These are phyloP conservation scores for Lamprologus callipterus DNA, from an alignment of 2,113 vertebrate genomes.

Conservation along the genomic window DNA sequence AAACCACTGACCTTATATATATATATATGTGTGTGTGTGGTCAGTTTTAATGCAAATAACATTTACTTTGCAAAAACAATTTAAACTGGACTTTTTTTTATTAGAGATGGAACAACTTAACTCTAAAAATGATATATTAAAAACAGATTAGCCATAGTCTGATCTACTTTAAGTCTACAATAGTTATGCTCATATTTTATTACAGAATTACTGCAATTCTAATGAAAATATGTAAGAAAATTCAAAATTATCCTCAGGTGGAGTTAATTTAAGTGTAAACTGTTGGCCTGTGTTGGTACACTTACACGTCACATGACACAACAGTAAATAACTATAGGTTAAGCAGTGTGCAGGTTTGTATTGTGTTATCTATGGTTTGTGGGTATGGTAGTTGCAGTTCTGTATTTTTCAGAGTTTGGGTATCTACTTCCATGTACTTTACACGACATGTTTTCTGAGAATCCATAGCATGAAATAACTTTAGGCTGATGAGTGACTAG, in stretches of 20 bases:
- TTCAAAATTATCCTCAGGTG: background rate
- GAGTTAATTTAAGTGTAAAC: background rate
- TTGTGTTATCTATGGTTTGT: background rate
- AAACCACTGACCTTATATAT: background rate
- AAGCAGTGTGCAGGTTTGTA: background rate
- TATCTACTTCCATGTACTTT: background rate
- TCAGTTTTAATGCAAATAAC: background rate
- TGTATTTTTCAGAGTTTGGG: background rate
- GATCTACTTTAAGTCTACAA: background rate
- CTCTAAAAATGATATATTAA: background rate
- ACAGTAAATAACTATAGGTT: background rate
- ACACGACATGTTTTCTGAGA: background rate
- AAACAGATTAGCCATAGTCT: background rate
- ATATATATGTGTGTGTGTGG: too few species aligned
- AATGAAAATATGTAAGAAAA: background rate
- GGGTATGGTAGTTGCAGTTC: background rate
- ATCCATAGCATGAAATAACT: background rate
- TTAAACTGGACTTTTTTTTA: background rate
- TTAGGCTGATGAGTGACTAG: background rate
- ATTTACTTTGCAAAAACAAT: background rate
- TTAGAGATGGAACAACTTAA: background rate
- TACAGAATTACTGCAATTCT: background rate
- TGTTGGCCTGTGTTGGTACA: background rate
- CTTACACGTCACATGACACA: background rate
- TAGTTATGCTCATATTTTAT: background rate